Base-by-base conservation (phyloP, 2,888 invertebrate species). In the Xestia rhomboidea region DNA sequence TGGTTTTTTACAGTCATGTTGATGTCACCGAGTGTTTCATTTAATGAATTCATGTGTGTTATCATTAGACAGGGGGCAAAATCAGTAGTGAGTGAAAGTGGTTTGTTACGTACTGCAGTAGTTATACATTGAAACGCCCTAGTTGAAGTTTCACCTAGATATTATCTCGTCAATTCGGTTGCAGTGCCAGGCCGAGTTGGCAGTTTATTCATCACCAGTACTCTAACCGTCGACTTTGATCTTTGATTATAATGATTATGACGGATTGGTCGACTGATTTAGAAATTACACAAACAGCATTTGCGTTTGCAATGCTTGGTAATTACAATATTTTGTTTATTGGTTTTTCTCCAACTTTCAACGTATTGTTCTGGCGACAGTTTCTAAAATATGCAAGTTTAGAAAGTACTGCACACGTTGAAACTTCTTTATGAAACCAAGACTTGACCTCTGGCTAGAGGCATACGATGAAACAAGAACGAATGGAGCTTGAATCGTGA, bases 61-160 rank as follows among this genome's bases (percentile, higher is more conserved):
- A 87, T 86, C 73, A 84, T 82, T 77, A 89, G 73, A 83, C 82
- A 74, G 85, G 82, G 88, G 86, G 90, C 88, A 90, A 90, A 90
- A 92, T 91, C 89, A 88, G 89, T 90, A 80, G 88, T 83, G 84
- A 91, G 94, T 93, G 95, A 95, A 95, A 95, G 95, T 93, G 88
- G 93, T 92, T 90, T 87, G 85, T 90, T 92, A 91, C 91, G 87
- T 90, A 90, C 88, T 88, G 84, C 90, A 88, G 84, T 91, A 88
- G 77, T 30, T 87, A 85, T 79, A 78, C 73, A 79, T 85, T 90
- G 81, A 89, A 91, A 90, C 90, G 92, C 91, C 92, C 92, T 92
- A 90, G 88, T 90, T 90, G 89, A 91, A 93, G 93, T 95, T 95
- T 95, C 94, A 93, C 94, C 89, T 86, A 89, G 93, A 93, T 93